Conservation (phyloP, 2,888 invertebrate genomes). For the Allolobophora icterica region DNA sequence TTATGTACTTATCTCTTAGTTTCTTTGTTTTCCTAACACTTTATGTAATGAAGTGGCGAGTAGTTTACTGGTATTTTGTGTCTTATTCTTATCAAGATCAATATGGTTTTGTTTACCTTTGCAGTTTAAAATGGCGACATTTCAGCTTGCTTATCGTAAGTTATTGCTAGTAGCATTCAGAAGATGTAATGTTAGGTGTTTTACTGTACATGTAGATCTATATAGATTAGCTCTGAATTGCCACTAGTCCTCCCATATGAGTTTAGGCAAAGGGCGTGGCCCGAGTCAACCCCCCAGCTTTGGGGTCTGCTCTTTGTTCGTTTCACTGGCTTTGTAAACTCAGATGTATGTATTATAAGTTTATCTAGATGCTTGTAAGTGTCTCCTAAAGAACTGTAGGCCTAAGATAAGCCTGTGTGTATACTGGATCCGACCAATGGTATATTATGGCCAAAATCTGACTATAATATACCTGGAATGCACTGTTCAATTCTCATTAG, state of each 20-base stretch:
- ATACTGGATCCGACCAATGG: background rate
- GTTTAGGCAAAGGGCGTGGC: background rate
- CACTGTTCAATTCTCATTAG: background rate
- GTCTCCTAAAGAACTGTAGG: background rate
- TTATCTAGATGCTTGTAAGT: background rate
- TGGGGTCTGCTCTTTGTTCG: background rate
- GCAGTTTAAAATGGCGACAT: background rate
- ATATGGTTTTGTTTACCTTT: background rate
- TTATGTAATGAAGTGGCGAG: constrained; percentile 10
- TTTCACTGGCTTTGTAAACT: background rate
- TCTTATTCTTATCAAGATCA: too few species aligned
- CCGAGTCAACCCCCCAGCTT: background rate
- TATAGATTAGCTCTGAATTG: background rate
- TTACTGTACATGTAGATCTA: background rate
- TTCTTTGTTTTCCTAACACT: background rate
- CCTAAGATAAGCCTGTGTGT: too few species aligned
- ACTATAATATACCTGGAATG: too few species aligned
- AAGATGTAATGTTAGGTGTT: constrained; percentile 4
- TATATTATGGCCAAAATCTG: too few species aligned
- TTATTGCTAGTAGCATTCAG: background rate
- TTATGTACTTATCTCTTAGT: background rate
- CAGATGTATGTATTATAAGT: background rate
- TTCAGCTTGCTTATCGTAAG: background rate
- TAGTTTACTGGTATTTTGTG: background rate
- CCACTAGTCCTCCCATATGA: background rate